Percentiles rank a stretch among this genome's conserved stretches.
These are phyloP conservation scores for Cerastis leucographa DNA, from an alignment of 2,888 invertebrate species.

Conservation along the genomic window DNA sequence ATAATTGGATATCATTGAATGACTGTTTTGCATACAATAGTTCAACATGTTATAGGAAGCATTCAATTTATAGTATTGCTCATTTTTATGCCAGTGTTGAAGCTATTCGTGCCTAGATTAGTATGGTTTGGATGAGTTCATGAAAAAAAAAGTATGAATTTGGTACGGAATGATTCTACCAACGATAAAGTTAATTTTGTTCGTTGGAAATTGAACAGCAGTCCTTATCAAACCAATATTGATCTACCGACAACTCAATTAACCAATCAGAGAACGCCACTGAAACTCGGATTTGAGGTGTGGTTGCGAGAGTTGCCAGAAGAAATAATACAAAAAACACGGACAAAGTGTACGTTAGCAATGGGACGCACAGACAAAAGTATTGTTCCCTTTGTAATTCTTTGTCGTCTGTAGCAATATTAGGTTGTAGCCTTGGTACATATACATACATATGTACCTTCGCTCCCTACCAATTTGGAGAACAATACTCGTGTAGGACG, in stretches of 20 bases:
- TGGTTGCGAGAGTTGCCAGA: slow-evolving; percentile 15
- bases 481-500: slow-evolving; percentile 64
- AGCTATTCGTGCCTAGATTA: slow-evolving; percentile 7
- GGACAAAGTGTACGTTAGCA: slow-evolving; percentile 9
- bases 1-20: slow-evolving; percentile 48
- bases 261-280: slow-evolving; percentile 14
- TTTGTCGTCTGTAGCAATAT: slow-evolving; percentile 46
- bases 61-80: slow-evolving; percentile 12
- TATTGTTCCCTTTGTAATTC: slow-evolving; percentile 45
- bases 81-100: slow-evolving; percentile 8
- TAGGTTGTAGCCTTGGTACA: slow-evolving; percentile 25
- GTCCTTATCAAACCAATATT: neutral
- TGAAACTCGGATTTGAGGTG: slow-evolving; percentile 4
- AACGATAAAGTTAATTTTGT: slow-evolving; percentile 3
- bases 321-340: slow-evolving; percentile 27
- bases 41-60: slow-evolving; percentile 17
- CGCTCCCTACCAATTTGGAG: slow-evolving; percentile 53
- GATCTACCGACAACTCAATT: slow-evolving; percentile 22
- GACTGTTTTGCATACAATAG: slow-evolving; percentile 58
- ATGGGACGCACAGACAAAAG: slow-evolving; percentile 23
- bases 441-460: slow-evolving; percentile 20
- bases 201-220: slow-evolving; percentile 5
- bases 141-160: neutral
- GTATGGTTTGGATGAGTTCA: slow-evolving; percentile 6
- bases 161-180: slow-evolving; percentile 9